Evolutionary conservation across 2,888 invertebrate species (phyloP).

Genomic region (Phania funesta): DNA sequence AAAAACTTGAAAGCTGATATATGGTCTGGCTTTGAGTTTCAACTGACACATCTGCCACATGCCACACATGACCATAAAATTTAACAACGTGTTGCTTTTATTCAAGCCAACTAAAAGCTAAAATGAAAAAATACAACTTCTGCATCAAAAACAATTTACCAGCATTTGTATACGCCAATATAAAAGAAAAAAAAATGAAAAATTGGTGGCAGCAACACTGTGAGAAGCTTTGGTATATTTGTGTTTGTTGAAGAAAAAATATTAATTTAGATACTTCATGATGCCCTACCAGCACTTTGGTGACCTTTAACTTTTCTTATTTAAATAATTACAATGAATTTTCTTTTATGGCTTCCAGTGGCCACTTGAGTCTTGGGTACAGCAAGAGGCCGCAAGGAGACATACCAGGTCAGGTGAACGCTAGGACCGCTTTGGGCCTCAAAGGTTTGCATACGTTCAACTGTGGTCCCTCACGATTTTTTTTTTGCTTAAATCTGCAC

Average conservation of each 20-base stretch:
- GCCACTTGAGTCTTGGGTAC: no score
- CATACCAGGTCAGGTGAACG: no score
- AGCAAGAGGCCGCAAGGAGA: no score
- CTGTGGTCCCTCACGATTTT: no score
- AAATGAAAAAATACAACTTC: conserved; percentile 19
- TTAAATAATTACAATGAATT: no score
- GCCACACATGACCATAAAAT: conserved; percentile 63
- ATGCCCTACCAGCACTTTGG: no score
- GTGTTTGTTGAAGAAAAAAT: not conserved
- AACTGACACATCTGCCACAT: conserved; percentile 67
- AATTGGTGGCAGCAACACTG: not conserved
- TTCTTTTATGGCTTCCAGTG: no score
- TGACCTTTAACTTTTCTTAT: no score
- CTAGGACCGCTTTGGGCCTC: no score
- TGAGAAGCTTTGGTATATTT: conserved; percentile 22
- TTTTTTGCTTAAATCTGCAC: no score
- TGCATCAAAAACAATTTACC: conserved; percentile 40
- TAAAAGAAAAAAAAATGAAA: not conserved
- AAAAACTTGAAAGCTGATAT: conserved; percentile 62
- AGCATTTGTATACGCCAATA: conserved; percentile 36
- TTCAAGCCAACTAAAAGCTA: conserved; percentile 20
- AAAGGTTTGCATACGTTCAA: no score
- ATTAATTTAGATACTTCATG: not conserved
- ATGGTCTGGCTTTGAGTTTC: conserved; percentile 63
- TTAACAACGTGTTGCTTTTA: conserved; percentile 64